phyloP scores from a whole-genome alignment of 2,797 vertebrate species.

The Tangara arthus region DNA sequence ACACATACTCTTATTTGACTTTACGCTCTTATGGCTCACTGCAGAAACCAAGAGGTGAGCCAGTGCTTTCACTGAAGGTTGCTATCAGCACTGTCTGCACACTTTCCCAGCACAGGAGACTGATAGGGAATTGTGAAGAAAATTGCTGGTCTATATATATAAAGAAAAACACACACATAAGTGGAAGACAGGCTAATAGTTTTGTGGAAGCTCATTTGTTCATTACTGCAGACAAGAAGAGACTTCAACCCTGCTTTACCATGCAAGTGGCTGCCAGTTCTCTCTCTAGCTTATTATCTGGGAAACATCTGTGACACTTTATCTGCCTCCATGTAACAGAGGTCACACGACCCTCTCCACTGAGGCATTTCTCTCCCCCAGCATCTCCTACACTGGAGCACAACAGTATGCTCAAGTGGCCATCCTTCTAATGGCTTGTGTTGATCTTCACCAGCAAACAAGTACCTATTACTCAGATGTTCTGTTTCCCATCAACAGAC shows the following conservation, averaged over 20 bases:
- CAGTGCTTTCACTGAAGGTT: not conserved
- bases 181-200: not conserved
- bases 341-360: not conserved
- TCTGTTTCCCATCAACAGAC: not conserved
- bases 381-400: not conserved
- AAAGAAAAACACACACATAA: not conserved
- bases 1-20: not conserved
- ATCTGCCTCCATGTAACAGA: not conserved
- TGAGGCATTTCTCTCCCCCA: not conserved
- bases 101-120: not conserved
- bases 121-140: not conserved
- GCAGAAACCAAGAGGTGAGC: not conserved
- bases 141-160: not conserved
- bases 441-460: not conserved
- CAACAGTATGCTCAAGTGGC: not conserved
- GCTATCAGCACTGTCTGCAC: not conserved
- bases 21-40: not conserved
- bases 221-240: not conserved
- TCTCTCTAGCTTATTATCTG: not conserved
- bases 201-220: not conserved
- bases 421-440: not conserved
- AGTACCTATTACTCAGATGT: not conserved
- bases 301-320: not conserved
- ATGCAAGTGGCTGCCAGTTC: not conserved
- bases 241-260: not conserved